Evolutionary conservation across 2,888 invertebrate species (phyloP).

Genomic region (Apamea anceps): DNA sequence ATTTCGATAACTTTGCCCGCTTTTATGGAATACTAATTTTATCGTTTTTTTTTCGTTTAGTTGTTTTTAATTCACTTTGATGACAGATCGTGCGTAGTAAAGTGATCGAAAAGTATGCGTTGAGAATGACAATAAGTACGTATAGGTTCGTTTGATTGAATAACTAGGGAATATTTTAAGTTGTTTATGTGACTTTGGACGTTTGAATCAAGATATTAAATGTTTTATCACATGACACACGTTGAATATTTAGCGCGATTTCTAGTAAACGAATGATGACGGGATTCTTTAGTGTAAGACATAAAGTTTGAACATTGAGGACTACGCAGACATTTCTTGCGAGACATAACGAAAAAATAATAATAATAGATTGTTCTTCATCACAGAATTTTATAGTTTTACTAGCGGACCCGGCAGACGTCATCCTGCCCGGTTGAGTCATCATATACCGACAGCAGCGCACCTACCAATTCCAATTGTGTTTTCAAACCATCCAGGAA

Average conservation of each 20-base stretch:
- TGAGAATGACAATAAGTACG: conserved; percentile 52
- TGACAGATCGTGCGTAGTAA: conserved; percentile 38
- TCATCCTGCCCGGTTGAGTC: too few relatives aligned
- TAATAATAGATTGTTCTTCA: neutral
- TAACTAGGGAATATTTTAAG: conserved; percentile 46
- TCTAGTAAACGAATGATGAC: conserved; percentile 47
- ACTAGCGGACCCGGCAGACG: too few relatives aligned
- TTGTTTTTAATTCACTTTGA: conserved; percentile 44
- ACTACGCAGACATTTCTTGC: neutral
- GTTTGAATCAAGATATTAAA: conserved; percentile 38
- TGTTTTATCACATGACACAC: conserved; percentile 46
- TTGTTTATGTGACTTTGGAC: conserved; percentile 34
- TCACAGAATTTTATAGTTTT: neutral
- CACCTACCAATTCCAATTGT: too few relatives aligned
- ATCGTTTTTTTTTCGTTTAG: conserved; percentile 30
- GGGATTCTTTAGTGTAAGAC: conserved; percentile 34
- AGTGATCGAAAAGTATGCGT: conserved; percentile 23
- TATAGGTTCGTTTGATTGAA: conserved; percentile 26
- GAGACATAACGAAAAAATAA: neutral
- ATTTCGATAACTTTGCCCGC: conserved; percentile 68
- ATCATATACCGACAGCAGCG: too few relatives aligned
- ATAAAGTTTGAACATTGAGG: conserved; percentile 1
- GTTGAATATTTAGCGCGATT: conserved; percentile 57
- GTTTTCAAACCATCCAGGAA: too few relatives aligned
- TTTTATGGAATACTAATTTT: conserved; percentile 76